Base-by-base conservation (phyloP, 2,113 vertebrate genomes). In the Poeciliopsis prolifica region DNA sequence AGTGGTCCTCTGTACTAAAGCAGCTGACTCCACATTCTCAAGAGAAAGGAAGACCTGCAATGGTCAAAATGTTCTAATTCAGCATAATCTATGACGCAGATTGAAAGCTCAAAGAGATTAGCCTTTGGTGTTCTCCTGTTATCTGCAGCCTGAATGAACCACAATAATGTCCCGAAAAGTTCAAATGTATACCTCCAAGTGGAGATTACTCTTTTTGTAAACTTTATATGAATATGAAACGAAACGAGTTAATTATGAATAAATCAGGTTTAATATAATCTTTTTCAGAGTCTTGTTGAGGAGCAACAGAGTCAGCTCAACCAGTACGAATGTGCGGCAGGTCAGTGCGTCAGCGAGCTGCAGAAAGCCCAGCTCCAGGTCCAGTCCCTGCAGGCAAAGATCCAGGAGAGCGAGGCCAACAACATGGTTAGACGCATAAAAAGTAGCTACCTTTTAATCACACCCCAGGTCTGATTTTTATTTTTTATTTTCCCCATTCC, bases 341-440 rank as follows among this genome's bases (percentile, higher is more conserved):
- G 88, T 1, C 94, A 96, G 61, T 94, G 93, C 22, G 81, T 93
- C 60, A 89, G 91, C 0, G 84, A 94, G 84, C 92, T 95, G 72
- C 79, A 89, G 78, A 90, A 95, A 79, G 93, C 94, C 63, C 96
- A 96, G 90, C 94, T 96, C 29, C 96, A 97, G 89, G 92, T 94
- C 44, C 93, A 94, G n/a, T 90, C 93, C 29, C 89, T 96, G 79
- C 94, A 95, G 78, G 94, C 92, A 63, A 96, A 96, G 93, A 89
- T 97, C 85, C 95, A 96, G 26, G 92, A 96, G 40, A 94, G 90
- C 1, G 96, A 97, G 80, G 90, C 93, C 89, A 93, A 94, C 87
- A 98, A 96, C 80, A 95, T 96, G 96, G 98, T 98, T 80, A 2
- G 44, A 0, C 28, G 2, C 44, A 17, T 15, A 8, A 30, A 31